A percentile compares a stretch with the other conserved stretches of the same genome.
These are phyloP conservation scores for Sus cebifrons DNA, from an alignment of 2,797 vertebrate species.

Conservation along the genomic window DNA sequence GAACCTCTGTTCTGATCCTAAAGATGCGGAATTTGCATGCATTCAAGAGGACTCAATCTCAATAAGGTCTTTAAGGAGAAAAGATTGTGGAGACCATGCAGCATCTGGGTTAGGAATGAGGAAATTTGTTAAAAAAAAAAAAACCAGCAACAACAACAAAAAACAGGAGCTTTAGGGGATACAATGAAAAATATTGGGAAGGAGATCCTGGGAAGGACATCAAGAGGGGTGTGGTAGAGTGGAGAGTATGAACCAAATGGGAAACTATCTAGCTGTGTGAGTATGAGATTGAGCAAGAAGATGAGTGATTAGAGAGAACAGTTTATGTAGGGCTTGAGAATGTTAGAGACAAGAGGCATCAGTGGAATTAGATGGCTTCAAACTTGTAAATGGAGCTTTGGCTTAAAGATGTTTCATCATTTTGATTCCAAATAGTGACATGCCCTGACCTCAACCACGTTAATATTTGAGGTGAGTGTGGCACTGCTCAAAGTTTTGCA, in stretches of 20 bases:
- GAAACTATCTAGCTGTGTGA: background rate
- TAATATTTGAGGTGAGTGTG: background rate
- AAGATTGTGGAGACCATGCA: background rate
- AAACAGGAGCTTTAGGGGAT: background rate
- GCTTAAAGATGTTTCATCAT: background rate
- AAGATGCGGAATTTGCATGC: background rate
- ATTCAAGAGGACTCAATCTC: background rate
- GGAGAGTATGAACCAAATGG: background rate
- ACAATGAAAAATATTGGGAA: background rate
- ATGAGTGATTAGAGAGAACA: background rate
- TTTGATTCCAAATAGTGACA: background rate
- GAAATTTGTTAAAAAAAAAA: background rate
- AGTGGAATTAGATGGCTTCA: background rate
- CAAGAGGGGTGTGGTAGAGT: background rate
- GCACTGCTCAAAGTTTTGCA: background rate
- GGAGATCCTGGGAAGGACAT: background rate
- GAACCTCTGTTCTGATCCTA: background rate
- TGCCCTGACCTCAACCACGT: background rate
- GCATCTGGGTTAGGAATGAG: background rate
- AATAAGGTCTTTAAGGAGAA: background rate
- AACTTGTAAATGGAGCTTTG: background rate
- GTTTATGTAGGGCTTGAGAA: background rate
- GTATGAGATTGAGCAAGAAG: background rate
- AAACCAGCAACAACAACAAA: too few species aligned
- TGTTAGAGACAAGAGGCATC: background rate